Base-by-base conservation (phyloP, 2,797 vertebrate species). In the Falco rusticolus region DNA sequence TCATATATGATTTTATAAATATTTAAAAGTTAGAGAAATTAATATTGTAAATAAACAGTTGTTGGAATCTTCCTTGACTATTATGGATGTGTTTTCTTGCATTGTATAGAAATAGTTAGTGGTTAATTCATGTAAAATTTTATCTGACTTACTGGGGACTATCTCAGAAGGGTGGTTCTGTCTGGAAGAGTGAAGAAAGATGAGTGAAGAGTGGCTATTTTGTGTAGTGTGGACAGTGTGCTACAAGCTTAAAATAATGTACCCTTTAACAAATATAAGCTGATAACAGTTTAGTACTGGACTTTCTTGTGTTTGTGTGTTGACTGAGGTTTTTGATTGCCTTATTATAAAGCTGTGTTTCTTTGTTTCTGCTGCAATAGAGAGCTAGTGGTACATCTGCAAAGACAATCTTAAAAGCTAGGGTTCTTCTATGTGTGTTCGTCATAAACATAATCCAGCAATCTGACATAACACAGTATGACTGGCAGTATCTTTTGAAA, bases 141-240 rank as follows among this genome's bases (percentile, higher is more conserved):
- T 51, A 26, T 50, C 0, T 1, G 31, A 8, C 1, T 61, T 59
- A 31, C 3, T 28, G 3, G 6, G 26, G 11, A 51, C 50, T 43
- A 43, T 79, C 24, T 90, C 34, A 51, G 29, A 80, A 84, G 41
- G 7, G 75, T 22, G 37, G 5, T 87, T 79, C 11, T 41, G 4
- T 48, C 39, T 26, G n/a, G 29, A 78, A 34, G 34, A 82, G 17
- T 51, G 20, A 65, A 69, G 31, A 78, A 84, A 63, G 16, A 29
- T 68, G 24, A 81, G 60, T 61, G 34, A 7, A 53, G 11, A 45
- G 18, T 48, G 83, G 20, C 11, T 76, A 5, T 72, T 96, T 80
- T 57, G 3, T 51, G 10, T 64, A 39, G 7, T 12, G 6, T 63
- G 20, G 26, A 37, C n/a, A 68, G 29, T 28, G 13, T 53, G 11